Evolutionary conservation across 2,113 vertebrate species (phyloP), one percentile per base, ranked within the genome.

Genomic region (Alligator mississippiensis): DNA sequence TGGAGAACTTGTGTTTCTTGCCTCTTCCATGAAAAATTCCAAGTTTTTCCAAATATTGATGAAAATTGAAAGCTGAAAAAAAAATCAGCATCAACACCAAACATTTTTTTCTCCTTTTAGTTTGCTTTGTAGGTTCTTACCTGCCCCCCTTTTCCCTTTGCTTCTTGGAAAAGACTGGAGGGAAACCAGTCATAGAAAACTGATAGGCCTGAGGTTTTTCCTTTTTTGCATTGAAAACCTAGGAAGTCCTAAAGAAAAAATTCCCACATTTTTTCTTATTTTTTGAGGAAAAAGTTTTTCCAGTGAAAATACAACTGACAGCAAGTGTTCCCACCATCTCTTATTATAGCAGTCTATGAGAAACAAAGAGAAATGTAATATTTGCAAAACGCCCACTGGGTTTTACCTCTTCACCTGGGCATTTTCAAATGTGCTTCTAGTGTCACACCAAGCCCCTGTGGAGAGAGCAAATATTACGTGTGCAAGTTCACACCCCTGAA

Each of bases 401-500:
- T 47, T 47, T 47, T 47, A 47, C 47, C 47, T 47, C 47, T 47
- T 47, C 47, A 47, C 47, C 9, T 47, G 47, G 47, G 47, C 47
- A 9, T 47, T 47, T 47, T 47, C 47, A 47, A 47, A 47, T 47
- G 47, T 9, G 47, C 47, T 47, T 47, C 47, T 9, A 47, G 47
- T 47, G 47, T 47, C 47, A 47, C 47, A 8, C 47, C 47, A 47
- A 47, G 9, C 47, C 47, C 47, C 47, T 47, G 47, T 47, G 47
- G 38, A 12, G 28, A 79, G 57, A 63, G 27, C 59, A 28, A 0
- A 0, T 1, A 5, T 17, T 14, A 15, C 57, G 28, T 7, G 15
- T n/a, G 13, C 58, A 63, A 63, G 58, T 9, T 24, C 61, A 55
- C 68, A 38, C 19, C 11, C 18, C 5, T 2, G 58, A n/a, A 55